Conservation (phyloP, 2,888 invertebrate genomes). For the Boloria selene region DNA sequence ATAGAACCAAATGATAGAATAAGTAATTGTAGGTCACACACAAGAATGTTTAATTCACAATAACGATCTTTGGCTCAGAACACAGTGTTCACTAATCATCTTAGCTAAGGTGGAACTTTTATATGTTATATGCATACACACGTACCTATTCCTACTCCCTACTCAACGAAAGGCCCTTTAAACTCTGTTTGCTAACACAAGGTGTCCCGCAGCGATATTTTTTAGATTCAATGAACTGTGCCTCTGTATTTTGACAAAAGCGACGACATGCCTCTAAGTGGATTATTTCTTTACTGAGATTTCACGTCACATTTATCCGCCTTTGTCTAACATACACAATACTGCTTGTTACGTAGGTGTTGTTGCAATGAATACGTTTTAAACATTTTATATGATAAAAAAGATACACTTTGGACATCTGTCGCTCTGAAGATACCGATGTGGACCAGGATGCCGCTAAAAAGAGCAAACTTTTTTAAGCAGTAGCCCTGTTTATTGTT, state of each 20-base stretch:
- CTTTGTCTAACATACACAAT: conserved; percentile 68
- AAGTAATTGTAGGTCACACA: too few species aligned
- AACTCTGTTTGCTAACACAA: conserved; percentile 68
- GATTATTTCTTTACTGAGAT: conserved; percentile 71
- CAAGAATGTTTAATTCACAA: too few species aligned
- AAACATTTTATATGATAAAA: conserved; percentile 64
- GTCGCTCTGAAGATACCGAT: conserved; percentile 63
- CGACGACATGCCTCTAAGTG: conserved; percentile 78
- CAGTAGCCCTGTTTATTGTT: conserved; percentile 9
- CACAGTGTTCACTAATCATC: too few species aligned
- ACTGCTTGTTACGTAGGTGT: conserved; percentile 74
- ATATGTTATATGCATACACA: background rate
- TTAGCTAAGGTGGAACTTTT: too few species aligned
- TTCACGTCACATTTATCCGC: conserved; percentile 76
- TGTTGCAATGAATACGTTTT: conserved; percentile 66
- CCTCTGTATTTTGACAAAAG: conserved; percentile 69
- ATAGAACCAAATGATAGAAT: too few species aligned
- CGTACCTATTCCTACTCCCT: background rate
- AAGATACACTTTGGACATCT: conserved; percentile 68
- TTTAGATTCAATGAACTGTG: conserved; percentile 76
- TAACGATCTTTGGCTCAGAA: too few species aligned
- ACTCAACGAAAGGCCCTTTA: conserved; percentile 44
- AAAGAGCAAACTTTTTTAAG: conserved; percentile 56
- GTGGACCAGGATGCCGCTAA: conserved; percentile 41
- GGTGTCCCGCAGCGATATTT: conserved; percentile 72